Evolutionary conservation across 2,113 vertebrate genomes (phyloP).

Genomic region (Panthera uncia): DNA sequence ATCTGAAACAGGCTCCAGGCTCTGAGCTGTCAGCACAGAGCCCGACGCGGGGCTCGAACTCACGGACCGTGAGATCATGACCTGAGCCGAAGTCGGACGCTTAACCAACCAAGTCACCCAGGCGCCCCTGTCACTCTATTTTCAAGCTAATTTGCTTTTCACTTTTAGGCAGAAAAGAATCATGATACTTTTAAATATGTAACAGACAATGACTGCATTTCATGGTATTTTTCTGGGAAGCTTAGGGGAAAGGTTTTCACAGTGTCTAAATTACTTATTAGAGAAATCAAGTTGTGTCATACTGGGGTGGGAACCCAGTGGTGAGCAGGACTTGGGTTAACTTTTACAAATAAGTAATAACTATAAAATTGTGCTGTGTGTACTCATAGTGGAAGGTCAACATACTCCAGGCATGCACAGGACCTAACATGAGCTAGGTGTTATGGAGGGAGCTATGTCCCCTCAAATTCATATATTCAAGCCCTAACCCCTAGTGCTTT

Average conservation of each 20-base stretch:
- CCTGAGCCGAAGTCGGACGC: too few relatives aligned
- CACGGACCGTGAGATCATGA: too few relatives aligned
- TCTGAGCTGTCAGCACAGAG: too few relatives aligned
- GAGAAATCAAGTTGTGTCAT: not conserved
- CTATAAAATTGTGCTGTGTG: not conserved
- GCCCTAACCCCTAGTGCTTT: not conserved
- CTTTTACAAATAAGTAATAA: not conserved
- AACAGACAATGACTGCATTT: not conserved
- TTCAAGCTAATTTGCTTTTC: slow-evolving; percentile 2
- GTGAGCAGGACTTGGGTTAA: not conserved
- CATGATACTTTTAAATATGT: not conserved
- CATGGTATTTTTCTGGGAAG: not conserved
- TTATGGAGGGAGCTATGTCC: not conserved
- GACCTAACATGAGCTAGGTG: not conserved
- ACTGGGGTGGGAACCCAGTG: not conserved
- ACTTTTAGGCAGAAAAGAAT: not conserved
- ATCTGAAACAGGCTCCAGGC: too few relatives aligned
- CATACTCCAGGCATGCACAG: not conserved
- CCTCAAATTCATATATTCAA: not conserved
- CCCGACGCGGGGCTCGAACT: too few relatives aligned
- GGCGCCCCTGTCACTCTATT: not conserved
- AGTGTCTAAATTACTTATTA: not conserved
- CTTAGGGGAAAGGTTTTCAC: not conserved
- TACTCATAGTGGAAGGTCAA: not conserved
- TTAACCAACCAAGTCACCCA: too few relatives aligned